A percentile compares a stretch with the other conserved stretches of the same genome.
Evolutionary conservation across 2,888 invertebrate species (phyloP).

Genomic region (Pemphredon lugubris): DNA sequence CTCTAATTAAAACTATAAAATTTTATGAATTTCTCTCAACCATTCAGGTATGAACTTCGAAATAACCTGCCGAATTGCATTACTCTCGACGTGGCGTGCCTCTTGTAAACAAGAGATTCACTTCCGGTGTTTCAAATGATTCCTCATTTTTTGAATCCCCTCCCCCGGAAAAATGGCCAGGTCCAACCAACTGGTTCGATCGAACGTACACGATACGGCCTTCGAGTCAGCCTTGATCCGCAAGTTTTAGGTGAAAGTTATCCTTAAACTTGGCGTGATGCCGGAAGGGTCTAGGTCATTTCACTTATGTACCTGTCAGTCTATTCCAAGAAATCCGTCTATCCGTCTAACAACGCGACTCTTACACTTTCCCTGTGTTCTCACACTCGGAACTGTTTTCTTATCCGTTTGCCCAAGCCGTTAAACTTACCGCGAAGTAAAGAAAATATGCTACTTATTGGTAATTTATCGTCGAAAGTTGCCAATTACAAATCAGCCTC

Average conservation of each 20-base stretch:
- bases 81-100: too few species aligned
- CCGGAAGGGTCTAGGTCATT: slow-evolving; percentile 32
- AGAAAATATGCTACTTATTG: too few species aligned
- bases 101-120: too few species aligned
- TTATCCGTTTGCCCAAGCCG: not conserved
- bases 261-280: slow-evolving; percentile 46
- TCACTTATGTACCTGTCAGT: slow-evolving; percentile 38
- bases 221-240: slow-evolving; percentile 32
- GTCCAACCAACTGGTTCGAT: not conserved
- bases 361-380: slow-evolving; percentile 31
- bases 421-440: slow-evolving; percentile 14
- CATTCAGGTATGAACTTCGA: too few species aligned
- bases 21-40: too few species aligned
- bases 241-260: slow-evolving; percentile 48
- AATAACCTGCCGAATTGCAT: too few species aligned
- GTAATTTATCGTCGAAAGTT: too few species aligned
- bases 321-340: slow-evolving; percentile 31
- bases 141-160: not conserved
- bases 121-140: too few species aligned
- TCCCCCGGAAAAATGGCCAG: not conserved
- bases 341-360: slow-evolving; percentile 15
- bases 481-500: too few species aligned
- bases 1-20: too few species aligned
- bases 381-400: slow-evolving; percentile 22
- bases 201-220: not conserved